phyloP scores from a whole-genome alignment of 2,888 invertebrate species.

The Eilema caniola region DNA sequence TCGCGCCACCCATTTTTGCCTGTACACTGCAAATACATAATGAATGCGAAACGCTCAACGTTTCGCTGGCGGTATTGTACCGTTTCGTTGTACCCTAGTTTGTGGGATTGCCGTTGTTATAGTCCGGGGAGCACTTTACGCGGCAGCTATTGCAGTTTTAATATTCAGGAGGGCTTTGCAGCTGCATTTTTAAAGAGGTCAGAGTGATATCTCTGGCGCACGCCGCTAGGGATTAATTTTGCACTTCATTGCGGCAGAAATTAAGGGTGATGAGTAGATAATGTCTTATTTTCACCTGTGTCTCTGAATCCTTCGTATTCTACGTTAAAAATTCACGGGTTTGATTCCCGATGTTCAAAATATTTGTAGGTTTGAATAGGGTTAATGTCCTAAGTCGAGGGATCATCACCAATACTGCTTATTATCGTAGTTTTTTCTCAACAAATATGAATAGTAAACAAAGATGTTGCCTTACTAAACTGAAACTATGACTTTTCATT shows the following conservation, averaged over 20 bases:
- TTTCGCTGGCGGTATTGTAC: conserved; percentile 72
- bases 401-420: no score
- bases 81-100: conserved; percentile 66
- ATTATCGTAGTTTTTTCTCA: no score
- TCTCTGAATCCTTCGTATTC: neutral
- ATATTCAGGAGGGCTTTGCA: conserved; percentile 58
- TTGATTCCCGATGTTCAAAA: neutral
- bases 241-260: conserved; percentile 32
- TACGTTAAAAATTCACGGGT: neutral
- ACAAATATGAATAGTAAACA: no score
- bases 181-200: conserved; percentile 54
- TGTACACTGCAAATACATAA: conserved; percentile 81
- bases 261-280: conserved; percentile 18
- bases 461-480: no score
- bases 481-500: no score
- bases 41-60: conserved; percentile 77
- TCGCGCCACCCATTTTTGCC: conserved; percentile 77
- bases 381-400: no score
- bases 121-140: conserved; percentile 64
- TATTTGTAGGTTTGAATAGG: neutral
- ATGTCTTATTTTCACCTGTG: no score
- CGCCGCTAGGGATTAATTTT: conserved; percentile 33
- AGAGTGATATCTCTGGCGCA: conserved; percentile 27
- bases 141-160: conserved; percentile 59
- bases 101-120: conserved; percentile 62